Evolutionary conservation across 2,888 invertebrate genomes (phyloP).

Genomic region (Mesodorylaimus sp.): DNA sequence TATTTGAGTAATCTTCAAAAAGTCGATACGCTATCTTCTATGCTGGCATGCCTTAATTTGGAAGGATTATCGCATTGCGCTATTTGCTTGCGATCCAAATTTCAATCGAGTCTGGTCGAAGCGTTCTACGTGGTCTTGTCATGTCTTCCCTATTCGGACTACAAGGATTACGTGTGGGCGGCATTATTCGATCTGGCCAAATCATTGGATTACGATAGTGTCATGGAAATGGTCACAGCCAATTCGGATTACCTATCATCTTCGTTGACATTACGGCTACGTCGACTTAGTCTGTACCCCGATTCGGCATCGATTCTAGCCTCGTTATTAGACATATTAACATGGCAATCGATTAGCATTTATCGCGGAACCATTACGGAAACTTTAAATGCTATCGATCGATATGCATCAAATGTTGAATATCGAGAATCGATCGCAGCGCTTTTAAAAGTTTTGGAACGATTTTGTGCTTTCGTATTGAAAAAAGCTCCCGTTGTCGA

Average conservation of each 20-base stretch:
- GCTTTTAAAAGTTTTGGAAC: too few relatives aligned
- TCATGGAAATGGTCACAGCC: not conserved
- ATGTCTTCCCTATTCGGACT: not conserved
- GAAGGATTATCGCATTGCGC: too few relatives aligned
- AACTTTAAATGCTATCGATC: not conserved
- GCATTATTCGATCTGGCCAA: too few relatives aligned
- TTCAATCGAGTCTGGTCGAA: not conserved
- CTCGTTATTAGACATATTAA: not conserved
- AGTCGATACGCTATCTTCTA: too few relatives aligned
- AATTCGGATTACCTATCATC: not conserved
- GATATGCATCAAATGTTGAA: too few relatives aligned
- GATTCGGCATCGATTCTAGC: not conserved
- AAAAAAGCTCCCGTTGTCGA: not conserved
- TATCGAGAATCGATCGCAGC: too few relatives aligned
- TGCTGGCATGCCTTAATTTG: too few relatives aligned
- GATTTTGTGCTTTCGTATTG: too few relatives aligned
- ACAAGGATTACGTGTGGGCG: too few relatives aligned
- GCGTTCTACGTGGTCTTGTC: not conserved
- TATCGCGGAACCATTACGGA: not conserved
- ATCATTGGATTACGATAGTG: not conserved
- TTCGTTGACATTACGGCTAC: not conserved
- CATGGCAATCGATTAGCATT: not conserved
- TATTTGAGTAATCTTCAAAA: too few relatives aligned
- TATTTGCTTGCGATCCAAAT: too few relatives aligned
- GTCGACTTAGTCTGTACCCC: not conserved